A percentile compares a stretch with the other conserved stretches of the same genome.
Conservation (phyloP, 92 coral and sea anemone genomes). For the Phenganax subtilis region DNA sequence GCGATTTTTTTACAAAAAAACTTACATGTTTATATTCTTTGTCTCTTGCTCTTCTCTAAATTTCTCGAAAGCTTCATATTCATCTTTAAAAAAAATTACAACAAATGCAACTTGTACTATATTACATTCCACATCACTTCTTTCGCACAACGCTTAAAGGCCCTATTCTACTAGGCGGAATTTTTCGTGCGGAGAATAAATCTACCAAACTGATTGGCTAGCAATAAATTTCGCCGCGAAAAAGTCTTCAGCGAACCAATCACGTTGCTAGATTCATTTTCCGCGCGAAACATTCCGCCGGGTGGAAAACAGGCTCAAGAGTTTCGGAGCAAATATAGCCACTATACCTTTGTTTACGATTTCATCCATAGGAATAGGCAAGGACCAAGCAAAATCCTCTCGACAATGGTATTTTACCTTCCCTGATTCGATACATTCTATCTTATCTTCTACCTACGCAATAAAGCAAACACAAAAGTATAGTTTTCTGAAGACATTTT, state of each 20-base stretch:
- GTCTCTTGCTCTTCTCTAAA: constrained; percentile 77
- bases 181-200: too few relatives aligned
- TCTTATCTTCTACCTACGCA: constrained; percentile 79
- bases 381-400: constrained; percentile 71
- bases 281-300: too few relatives aligned
- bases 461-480: not conserved
- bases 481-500: too few relatives aligned
- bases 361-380: constrained; percentile 82
- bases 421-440: constrained; percentile 74
- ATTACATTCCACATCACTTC: not conserved
- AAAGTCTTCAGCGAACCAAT: too few relatives aligned
- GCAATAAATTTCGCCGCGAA: too few relatives aligned
- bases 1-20: not conserved
- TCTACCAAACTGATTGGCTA: too few relatives aligned
- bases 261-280: too few relatives aligned
- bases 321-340: not conserved
- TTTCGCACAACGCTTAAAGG: too few relatives aligned
- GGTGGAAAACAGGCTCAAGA: not conserved
- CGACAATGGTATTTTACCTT: constrained; percentile 78
- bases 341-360: constrained; percentile 78
- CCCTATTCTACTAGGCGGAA: too few relatives aligned
- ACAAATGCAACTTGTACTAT: not conserved
- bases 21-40: constrained; percentile 76
- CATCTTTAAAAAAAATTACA: constrained; percentile 51
- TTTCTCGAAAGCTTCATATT: constrained; percentile 70